phyloP scores from a whole-genome alignment of 2,888 invertebrate genomes.

The Sarcophaga caerulescens region DNA sequence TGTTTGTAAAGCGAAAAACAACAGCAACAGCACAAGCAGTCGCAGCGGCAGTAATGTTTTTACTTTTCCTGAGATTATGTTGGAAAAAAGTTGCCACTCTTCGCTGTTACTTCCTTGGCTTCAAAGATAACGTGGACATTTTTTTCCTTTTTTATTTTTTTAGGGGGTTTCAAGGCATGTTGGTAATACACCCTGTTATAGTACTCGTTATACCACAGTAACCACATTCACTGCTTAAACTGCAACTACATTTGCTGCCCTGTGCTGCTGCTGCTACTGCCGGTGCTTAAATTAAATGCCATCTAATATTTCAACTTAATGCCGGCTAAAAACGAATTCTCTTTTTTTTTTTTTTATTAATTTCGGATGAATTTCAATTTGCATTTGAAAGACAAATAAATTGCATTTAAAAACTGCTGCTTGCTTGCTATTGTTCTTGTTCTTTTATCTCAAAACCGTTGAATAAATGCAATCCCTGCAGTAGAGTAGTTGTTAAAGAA shows the following conservation, averaged over 20 bases:
- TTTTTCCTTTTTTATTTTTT: conserved; percentile 25
- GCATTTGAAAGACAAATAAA: conserved; percentile 42
- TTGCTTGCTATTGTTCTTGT: background rate
- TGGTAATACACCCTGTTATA: background rate
- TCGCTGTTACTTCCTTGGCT: no score
- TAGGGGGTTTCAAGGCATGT: background rate
- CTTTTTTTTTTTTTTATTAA: background rate
- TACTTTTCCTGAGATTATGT: conserved; percentile 54
- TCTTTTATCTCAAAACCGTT: conserved; percentile 40
- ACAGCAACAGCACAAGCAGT: no score
- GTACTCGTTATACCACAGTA: background rate
- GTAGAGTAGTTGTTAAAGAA: no score
- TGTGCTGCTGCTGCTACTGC: background rate
- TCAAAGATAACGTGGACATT: background rate
- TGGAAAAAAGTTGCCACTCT: conserved; percentile 45
- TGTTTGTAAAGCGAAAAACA: conserved; percentile 38
- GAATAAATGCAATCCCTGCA: no score
- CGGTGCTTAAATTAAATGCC: conserved; percentile 53
- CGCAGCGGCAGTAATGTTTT: background rate
- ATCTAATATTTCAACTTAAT: conserved; percentile 59
- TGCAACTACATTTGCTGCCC: background rate
- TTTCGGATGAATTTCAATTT: conserved; percentile 39
- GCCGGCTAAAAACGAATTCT: conserved; percentile 23
- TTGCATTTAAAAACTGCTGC: conserved; percentile 31
- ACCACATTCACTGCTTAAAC: background rate